phyloP scores from a whole-genome alignment of 2,888 invertebrate genomes.

The Opisthograptis luteolata region DNA sequence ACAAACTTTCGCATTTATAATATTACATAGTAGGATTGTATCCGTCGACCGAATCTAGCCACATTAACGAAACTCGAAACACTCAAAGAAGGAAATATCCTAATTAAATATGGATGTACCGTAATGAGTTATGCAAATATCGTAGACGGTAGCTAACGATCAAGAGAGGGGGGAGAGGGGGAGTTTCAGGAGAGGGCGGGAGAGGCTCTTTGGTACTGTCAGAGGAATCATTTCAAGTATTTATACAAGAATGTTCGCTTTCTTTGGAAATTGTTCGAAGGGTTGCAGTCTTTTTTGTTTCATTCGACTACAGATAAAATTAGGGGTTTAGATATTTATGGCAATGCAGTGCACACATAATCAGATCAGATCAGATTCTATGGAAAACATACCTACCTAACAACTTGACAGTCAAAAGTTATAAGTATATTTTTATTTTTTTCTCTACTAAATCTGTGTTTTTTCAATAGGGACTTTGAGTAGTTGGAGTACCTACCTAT shows the following conservation, averaged over 20 bases:
- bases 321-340: background rate
- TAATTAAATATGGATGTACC: constrained; percentile 83
- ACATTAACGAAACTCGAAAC: constrained; percentile 38
- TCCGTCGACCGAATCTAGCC: constrained; percentile 31
- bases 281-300: constrained; percentile 37
- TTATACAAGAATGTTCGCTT: constrained; percentile 49
- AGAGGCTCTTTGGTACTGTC: constrained; percentile 49
- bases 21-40: too few species aligned
- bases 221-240: constrained; percentile 59
- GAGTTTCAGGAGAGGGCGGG: constrained; percentile 23
- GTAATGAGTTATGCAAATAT: constrained; percentile 82
- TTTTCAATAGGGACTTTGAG: too few species aligned
- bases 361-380: too few species aligned
- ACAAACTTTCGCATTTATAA: too few species aligned
- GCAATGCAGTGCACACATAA: too few species aligned
- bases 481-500: too few species aligned
- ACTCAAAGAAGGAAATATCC: constrained; percentile 70
- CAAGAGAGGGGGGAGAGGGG: constrained; percentile 33
- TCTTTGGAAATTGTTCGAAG: constrained; percentile 53
- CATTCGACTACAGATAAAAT: background rate
- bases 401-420: too few species aligned
- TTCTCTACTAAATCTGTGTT: too few species aligned
- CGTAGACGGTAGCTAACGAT: constrained; percentile 72
- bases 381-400: too few species aligned
- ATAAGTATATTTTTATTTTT: too few species aligned